Evolutionary conservation across 2,888 invertebrate genomes (phyloP), one percentile per base, ranked within the genome.

Genomic region (Artemia sinica): DNA sequence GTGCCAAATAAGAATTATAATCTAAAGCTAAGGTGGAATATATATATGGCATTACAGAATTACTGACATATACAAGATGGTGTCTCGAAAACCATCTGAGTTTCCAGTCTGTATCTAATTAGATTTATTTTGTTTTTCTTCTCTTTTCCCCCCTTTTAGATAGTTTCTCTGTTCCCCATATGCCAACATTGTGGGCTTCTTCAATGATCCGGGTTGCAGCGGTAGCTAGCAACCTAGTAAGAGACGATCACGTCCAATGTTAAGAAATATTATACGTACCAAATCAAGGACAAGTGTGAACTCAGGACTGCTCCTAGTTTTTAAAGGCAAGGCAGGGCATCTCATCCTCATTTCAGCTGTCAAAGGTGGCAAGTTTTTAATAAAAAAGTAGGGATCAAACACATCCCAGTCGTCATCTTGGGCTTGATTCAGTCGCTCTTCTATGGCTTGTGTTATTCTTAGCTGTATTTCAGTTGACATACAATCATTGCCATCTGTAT

Each of bases 251-350:
- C n/a, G n/a, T n/a, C n/a, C n/a, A n/a, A n/a, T n/a, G n/a, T n/a
- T n/a, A n/a, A n/a, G n/a, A n/a, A n/a, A n/a, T n/a, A n/a, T n/a
- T n/a, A 2, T 50, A 80, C 84, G 81, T 75, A 90, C 91, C 78
- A 95, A 80, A 78, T 94, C 94, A 73, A 84, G 77, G 7, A 84
- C 84, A 5, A 85, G 78, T 50, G 83, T 82, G 74, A 92, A 93
- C 76, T 92, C 90, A 0, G 94, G 94, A 74, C 91, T 90, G 75
- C 91, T 91, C 67, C 94, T 80, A 0, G 94, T 95, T 77, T 91
- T 91, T 65, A 94, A 81, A 0, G 95, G 95, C 70, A 95, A 80
- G 2, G 94, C 94, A 3, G 90, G 89, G 74, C 86, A 85, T 73
- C 85, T 80, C 1, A 84, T 82, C 73, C 85, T 79, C 84, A 89